A percentile compares a stretch with the other conserved stretches of the same genome.
Conservation (phyloP, 2,113 vertebrate genomes). For the Podiceps cristatus region DNA sequence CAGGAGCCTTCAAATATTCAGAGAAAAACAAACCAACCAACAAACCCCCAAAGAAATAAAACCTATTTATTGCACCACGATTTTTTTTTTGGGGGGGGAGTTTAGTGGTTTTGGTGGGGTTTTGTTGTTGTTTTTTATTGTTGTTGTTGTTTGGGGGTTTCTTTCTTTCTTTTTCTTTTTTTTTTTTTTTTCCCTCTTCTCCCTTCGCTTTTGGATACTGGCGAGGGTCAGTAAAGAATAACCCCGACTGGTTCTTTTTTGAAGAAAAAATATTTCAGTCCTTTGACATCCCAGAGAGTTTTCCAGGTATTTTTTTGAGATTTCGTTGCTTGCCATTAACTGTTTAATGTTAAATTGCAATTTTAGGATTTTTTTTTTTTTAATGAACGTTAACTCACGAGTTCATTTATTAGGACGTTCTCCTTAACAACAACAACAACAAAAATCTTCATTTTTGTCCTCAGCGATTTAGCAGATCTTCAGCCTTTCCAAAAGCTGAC, state of each 20-base stretch:
- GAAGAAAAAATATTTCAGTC: background rate
- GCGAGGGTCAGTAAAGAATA: background rate
- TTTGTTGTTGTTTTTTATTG: too few relatives aligned
- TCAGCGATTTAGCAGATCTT: background rate
- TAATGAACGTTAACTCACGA: background rate
- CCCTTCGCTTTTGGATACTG: background rate
- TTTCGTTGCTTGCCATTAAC: background rate
- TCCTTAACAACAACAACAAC: too few relatives aligned
- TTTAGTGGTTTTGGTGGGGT: too few relatives aligned
- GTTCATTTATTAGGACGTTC: background rate
- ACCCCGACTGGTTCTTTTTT: background rate
- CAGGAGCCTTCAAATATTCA: background rate
- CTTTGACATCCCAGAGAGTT: background rate
- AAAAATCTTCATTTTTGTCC: background rate
- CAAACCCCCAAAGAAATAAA: too few relatives aligned
- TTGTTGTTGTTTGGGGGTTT: too few relatives aligned
- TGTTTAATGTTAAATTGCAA: background rate
- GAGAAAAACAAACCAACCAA: background rate
- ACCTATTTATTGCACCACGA: background rate
- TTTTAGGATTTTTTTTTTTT: background rate
- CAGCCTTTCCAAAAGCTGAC: background rate
- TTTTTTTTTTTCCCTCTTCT: background rate
- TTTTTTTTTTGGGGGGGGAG: too few relatives aligned
- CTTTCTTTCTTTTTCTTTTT: too few relatives aligned
- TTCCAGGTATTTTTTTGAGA: background rate